A percentile compares a stretch with the other conserved stretches of the same genome.
Conservation (phyloP, 2,113 vertebrate genomes). For the Corydoras sp. region DNA sequence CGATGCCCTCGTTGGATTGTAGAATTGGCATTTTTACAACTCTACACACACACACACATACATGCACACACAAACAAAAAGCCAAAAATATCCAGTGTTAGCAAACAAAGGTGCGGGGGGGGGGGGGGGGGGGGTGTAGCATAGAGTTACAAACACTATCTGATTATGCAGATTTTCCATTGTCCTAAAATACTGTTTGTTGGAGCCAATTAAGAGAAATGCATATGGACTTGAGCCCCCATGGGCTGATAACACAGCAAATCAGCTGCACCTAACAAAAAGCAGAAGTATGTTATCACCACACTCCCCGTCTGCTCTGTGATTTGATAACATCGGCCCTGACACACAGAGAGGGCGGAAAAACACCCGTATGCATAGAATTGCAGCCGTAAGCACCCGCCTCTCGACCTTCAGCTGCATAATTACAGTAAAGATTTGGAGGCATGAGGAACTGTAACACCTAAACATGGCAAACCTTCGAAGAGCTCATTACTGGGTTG, state of each 20-base stretch:
- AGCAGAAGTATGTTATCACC: slow-evolving; percentile 12
- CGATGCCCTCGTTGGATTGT: neutral
- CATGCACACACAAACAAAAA: slow-evolving; percentile 40
- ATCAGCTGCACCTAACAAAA: slow-evolving; percentile 23
- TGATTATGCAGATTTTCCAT: slow-evolving; percentile 5
- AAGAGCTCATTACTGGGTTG: slow-evolving; percentile 6
- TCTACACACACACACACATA: too few relatives aligned
- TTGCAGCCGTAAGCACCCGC: slow-evolving; percentile 47
- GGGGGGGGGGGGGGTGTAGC: slow-evolving; percentile 1
- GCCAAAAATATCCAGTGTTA: slow-evolving; percentile 48
- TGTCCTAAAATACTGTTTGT: slow-evolving; percentile 18
- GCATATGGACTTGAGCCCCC: neutral
- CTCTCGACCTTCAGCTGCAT: too few relatives aligned
- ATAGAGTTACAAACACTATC: neutral
- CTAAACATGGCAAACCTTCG: too few relatives aligned
- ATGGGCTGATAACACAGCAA: slow-evolving; percentile 15
- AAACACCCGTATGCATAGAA: slow-evolving; percentile 49
- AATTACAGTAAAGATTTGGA: too few relatives aligned
- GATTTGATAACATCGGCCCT: slow-evolving; percentile 13
- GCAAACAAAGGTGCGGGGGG: slow-evolving; percentile 20
- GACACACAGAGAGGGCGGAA: slow-evolving; percentile 8
- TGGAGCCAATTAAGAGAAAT: neutral
- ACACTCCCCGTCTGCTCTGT: too few relatives aligned
- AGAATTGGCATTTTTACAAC: too few relatives aligned
- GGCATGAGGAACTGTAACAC: too few relatives aligned